Evolutionary conservation across 2,113 vertebrate genomes (phyloP).

Genomic region (Indicator maculatus): DNA sequence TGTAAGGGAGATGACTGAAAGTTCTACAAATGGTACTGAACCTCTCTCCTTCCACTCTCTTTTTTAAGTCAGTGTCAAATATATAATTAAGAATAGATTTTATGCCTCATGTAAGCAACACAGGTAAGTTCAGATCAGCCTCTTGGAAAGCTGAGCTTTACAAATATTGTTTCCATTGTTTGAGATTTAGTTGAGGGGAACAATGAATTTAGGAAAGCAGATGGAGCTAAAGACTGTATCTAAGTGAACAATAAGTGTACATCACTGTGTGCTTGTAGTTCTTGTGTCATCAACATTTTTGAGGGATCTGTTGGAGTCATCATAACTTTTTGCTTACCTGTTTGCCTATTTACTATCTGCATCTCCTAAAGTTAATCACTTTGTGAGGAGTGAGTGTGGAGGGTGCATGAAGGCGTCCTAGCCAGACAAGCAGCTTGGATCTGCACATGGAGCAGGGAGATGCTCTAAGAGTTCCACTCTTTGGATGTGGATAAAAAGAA

Average conservation of each 20-base stretch:
- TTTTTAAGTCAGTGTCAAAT: neutral
- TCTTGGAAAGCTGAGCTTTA: neutral
- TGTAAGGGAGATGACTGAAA: neutral
- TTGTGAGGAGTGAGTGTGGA: neutral
- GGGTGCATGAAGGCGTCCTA: neutral
- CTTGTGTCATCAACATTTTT: neutral
- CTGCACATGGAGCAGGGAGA: neutral
- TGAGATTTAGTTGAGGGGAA: neutral
- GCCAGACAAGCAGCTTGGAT: neutral
- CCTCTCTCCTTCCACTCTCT: neutral
- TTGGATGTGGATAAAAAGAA: neutral
- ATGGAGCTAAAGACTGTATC: neutral
- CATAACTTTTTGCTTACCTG: neutral
- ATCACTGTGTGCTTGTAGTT: neutral
- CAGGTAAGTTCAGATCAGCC: neutral
- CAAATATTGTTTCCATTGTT: neutral
- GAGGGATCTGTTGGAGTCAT: neutral
- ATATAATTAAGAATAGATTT: neutral
- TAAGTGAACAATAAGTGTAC: neutral
- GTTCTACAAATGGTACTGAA: neutral
- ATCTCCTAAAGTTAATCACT: neutral
- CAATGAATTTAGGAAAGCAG: neutral
- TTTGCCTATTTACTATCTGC: neutral
- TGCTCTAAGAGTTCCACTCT: neutral
- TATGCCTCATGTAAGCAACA: neutral